Conservation (phyloP, 2,797 vertebrate genomes). For the Toxotes lorentzi region DNA sequence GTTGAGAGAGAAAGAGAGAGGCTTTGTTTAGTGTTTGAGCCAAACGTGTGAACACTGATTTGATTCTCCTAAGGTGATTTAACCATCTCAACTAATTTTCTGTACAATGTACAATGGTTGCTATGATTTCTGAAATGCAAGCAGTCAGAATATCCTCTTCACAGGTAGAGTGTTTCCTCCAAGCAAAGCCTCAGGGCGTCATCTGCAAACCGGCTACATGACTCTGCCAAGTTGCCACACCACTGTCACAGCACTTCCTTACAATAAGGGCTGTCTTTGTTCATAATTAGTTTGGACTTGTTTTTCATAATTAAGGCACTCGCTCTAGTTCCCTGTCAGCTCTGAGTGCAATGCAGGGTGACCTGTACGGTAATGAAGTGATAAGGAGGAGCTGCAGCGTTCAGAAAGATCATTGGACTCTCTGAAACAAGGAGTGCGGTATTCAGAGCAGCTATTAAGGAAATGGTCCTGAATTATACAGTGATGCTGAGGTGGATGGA, state of each 20-base stretch:
- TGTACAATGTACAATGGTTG: background rate
- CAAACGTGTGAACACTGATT: background rate
- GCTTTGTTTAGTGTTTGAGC: background rate
- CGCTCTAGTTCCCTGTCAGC: background rate
- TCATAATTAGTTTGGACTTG: background rate
- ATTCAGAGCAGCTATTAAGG: background rate
- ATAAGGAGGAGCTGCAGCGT: background rate
- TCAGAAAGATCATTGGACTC: background rate
- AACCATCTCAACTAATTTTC: background rate
- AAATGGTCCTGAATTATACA: background rate
- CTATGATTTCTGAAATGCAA: background rate
- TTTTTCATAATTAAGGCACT: background rate
- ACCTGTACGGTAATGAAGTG: background rate
- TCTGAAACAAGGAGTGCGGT: background rate
- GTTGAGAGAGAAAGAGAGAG: too few species aligned
- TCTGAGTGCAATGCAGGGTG: background rate
- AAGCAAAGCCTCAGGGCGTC: background rate
- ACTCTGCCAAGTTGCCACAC: constrained; percentile 3
- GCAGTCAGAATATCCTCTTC: background rate
- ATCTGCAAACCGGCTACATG: constrained; percentile 20
- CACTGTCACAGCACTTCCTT: background rate
- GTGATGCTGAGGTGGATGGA: background rate
- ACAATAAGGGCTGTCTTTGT: constrained; percentile 20
- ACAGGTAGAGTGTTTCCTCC: constrained; percentile 9
- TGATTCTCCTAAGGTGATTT: background rate